These are phyloP conservation scores for Naja naja DNA, from an alignment of 2,113 vertebrate species.

Conservation along the genomic window DNA sequence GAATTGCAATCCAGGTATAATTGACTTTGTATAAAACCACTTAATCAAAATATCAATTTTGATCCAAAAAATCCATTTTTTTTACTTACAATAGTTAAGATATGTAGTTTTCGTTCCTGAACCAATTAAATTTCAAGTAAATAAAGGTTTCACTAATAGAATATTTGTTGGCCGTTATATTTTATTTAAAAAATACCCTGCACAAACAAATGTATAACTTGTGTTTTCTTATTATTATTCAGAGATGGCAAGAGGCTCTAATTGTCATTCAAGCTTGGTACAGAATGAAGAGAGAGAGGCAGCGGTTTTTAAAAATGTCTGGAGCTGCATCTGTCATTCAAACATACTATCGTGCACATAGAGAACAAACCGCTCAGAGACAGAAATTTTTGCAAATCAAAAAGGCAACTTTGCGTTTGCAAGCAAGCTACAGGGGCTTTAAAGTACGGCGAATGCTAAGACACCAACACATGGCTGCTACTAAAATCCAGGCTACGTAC, in stretches of 20 bases:
- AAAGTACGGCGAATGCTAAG: constrained; percentile 62
- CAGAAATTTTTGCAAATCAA: constrained; percentile 57
- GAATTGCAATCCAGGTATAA: constrained; percentile 79
- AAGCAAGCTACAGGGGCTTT: constrained; percentile 78
- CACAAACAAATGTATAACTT: not conserved
- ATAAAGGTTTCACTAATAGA: not conserved
- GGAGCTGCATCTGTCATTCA: constrained; percentile 74
- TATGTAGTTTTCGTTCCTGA: not conserved
- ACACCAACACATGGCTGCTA: constrained; percentile 65
- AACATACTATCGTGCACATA: constrained; percentile 64
- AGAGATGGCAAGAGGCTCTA: constrained; percentile 80
- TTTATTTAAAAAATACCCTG: not conserved
- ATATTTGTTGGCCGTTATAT: not conserved
- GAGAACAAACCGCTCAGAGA: constrained; percentile 44
- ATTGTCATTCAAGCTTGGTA: constrained; percentile 85
- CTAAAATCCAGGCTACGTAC: constrained; percentile 80
- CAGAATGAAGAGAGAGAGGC: constrained; percentile 62
- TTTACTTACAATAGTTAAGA: not conserved
- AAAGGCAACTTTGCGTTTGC: constrained; percentile 70
- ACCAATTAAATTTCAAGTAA: not conserved
- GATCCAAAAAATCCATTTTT: not conserved
- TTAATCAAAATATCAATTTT: not conserved
- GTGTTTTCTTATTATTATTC: constrained; percentile 60
- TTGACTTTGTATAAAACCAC: not conserved
- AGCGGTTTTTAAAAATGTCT: constrained; percentile 56